phyloP scores from a whole-genome alignment of 1,140 invertebrate genomes.

The Magallana gigas region DNA sequence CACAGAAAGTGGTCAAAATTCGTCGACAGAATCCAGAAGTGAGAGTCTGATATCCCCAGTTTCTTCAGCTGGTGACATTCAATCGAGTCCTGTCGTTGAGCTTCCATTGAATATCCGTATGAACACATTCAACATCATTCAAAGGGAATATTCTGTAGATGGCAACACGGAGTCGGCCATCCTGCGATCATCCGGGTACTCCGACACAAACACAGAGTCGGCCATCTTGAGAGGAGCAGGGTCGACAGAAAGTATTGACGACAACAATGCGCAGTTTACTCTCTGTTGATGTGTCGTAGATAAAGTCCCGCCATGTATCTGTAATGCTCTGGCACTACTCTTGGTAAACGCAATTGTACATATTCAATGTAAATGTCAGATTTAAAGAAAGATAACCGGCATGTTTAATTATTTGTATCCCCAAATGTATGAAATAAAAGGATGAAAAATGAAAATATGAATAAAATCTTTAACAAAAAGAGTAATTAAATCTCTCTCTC shows the following conservation, averaged over 20 bases:
- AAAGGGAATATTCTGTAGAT: not conserved
- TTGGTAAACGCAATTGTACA: too few relatives aligned
- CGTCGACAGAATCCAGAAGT: not conserved
- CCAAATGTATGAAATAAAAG: too few relatives aligned
- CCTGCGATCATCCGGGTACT: not conserved
- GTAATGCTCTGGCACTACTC: too few relatives aligned
- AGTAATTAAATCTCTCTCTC: too few relatives aligned
- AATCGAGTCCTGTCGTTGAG: not conserved
- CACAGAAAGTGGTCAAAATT: conserved; percentile 18
- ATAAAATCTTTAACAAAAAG: too few relatives aligned
- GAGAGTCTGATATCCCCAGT: not conserved
- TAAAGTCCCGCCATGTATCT: too few relatives aligned
- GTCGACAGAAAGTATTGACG: conserved; percentile 7
- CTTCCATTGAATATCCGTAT: not conserved
- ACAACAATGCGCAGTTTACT: not conserved
- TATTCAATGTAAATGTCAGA: too few relatives aligned
- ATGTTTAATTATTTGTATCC: too few relatives aligned
- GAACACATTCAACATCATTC: conserved; percentile 18
- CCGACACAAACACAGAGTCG: not conserved
- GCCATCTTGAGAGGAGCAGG: not conserved
- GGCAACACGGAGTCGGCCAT: conserved; percentile 1
- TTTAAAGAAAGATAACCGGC: too few relatives aligned
- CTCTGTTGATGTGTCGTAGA: not conserved
- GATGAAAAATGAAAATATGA: too few relatives aligned
- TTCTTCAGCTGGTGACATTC: not conserved